Percentiles rank a stretch among this genome's conserved stretches.
Conservation (phyloP, 2,797 vertebrate species). For the Ctenopoma multispine region DNA sequence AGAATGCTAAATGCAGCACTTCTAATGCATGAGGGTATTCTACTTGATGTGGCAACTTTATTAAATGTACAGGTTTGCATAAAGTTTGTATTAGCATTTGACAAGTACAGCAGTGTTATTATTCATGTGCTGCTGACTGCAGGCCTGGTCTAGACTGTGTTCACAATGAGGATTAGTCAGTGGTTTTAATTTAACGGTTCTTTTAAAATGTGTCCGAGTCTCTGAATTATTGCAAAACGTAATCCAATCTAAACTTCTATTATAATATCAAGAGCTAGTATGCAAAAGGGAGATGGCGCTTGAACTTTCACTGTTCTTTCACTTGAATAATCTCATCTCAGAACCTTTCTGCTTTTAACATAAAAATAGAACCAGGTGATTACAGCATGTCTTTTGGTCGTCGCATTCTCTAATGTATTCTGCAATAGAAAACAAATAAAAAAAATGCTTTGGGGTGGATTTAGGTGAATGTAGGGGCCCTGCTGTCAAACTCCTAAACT, state of each 20-base stretch:
- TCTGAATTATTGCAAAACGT: background rate
- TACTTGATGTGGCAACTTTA: background rate
- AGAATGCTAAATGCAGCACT: background rate
- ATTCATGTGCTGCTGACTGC: background rate
- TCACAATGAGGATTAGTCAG: slow-evolving; percentile 2
- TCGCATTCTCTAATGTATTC: slow-evolving; percentile 2
- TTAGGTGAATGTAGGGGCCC: too few species aligned
- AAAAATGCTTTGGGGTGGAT: too few species aligned
- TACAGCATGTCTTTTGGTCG: background rate
- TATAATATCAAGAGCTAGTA: background rate
- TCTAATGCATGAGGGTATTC: background rate
- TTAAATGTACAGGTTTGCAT: background rate
- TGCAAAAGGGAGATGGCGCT: background rate
- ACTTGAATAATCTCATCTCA: background rate
- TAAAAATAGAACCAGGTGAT: slow-evolving; percentile 2
- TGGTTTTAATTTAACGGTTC: background rate
- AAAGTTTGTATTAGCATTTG: background rate
- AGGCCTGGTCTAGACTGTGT: background rate
- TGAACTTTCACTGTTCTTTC: background rate
- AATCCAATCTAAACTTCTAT: background rate
- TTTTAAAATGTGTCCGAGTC: background rate
- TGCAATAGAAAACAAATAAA: too few species aligned
- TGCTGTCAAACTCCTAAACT: too few species aligned
- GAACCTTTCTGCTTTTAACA: background rate
- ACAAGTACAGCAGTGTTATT: background rate